Percentiles rank a stretch among this genome's conserved stretches.
These are phyloP conservation scores for Galaxias olidus DNA, from an alignment of 2,797 vertebrate genomes.

Conservation along the genomic window DNA sequence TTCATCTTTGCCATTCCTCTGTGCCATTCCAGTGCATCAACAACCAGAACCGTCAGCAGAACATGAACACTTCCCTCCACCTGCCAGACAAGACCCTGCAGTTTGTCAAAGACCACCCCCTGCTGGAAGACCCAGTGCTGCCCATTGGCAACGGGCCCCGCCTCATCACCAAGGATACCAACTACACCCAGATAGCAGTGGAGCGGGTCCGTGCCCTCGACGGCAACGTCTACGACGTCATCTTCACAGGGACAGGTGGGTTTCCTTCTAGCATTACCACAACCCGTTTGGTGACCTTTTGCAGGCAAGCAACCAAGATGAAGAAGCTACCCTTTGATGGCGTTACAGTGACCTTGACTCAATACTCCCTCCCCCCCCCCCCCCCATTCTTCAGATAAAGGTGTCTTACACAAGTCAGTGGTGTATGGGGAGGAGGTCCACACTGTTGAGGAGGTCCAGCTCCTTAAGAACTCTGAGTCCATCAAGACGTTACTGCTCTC, in stretches of 20 bases:
- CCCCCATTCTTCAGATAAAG: slow-evolving; percentile 76
- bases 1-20: not conserved
- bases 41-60: slow-evolving; percentile 80
- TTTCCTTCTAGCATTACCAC: no score
- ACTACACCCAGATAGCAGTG: slow-evolving; percentile 94
- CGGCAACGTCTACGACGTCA: slow-evolving; percentile 84
- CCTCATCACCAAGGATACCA: slow-evolving; percentile 86
- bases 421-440: slow-evolving; percentile 83
- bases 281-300: no score
- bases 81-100: slow-evolving; percentile 95
- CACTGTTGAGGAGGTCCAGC: slow-evolving; percentile 90
- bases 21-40: slow-evolving; percentile 84
- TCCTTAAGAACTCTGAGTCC: slow-evolving; percentile 82
- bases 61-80: slow-evolving; percentile 86
- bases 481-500: slow-evolving; percentile 89
- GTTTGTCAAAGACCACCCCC: slow-evolving; percentile 94
- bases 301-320: no score
- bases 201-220: slow-evolving; percentile 87
- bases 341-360: no score
- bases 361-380: no score
- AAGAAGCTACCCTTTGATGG: no score
- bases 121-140: slow-evolving; percentile 91
- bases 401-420: slow-evolving; percentile 90
- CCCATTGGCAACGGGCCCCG: slow-evolving; percentile 85
- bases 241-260: slow-evolving; percentile 92